A percentile compares a stretch with the other conserved stretches of the same genome.
Evolutionary conservation across 2,797 vertebrate species (phyloP).

Genomic region (Hydrocynus forskahlii): DNA sequence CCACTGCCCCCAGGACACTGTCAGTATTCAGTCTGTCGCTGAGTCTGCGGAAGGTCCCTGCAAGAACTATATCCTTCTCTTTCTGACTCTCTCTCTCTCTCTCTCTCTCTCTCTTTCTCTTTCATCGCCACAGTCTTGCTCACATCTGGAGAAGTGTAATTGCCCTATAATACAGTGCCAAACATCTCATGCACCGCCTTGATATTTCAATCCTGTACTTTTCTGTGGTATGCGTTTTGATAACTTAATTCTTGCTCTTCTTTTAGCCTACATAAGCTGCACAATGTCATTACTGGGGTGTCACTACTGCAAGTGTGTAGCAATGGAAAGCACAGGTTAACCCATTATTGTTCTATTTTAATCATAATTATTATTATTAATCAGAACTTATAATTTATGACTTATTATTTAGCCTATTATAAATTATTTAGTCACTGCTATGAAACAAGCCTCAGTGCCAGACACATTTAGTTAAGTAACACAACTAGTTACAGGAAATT

Average conservation of each 20-base stretch:
- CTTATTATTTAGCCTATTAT: too few species aligned
- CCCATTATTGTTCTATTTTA: not conserved
- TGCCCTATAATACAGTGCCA: conserved; percentile 70
- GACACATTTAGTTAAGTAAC: too few species aligned
- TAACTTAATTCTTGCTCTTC: not conserved
- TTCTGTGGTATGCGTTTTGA: conserved; percentile 2
- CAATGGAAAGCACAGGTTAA: not conserved
- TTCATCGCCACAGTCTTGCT: conserved; percentile 72
- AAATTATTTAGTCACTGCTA: too few species aligned
- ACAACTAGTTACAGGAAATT: too few species aligned
- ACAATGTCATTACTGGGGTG: not conserved
- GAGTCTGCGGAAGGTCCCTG: conserved; percentile 67
- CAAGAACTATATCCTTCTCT: conserved; percentile 49
- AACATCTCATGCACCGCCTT: conserved; percentile 65
- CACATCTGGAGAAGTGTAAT: conserved; percentile 80
- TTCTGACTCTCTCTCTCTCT: conserved; percentile 56
- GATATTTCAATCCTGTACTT: conserved; percentile 71
- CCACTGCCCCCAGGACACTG: conserved; percentile 66
- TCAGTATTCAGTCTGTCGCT: conserved; percentile 60
- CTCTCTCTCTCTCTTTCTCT: conserved; percentile 66
- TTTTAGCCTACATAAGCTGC: not conserved
- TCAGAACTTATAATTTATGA: too few species aligned
- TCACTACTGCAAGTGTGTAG: not conserved
- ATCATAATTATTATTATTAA: too few species aligned
- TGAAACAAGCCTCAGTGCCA: too few species aligned